Evolutionary conservation across 2,113 vertebrate genomes (phyloP).

Genomic region (Brienomyrus brachyistius): DNA sequence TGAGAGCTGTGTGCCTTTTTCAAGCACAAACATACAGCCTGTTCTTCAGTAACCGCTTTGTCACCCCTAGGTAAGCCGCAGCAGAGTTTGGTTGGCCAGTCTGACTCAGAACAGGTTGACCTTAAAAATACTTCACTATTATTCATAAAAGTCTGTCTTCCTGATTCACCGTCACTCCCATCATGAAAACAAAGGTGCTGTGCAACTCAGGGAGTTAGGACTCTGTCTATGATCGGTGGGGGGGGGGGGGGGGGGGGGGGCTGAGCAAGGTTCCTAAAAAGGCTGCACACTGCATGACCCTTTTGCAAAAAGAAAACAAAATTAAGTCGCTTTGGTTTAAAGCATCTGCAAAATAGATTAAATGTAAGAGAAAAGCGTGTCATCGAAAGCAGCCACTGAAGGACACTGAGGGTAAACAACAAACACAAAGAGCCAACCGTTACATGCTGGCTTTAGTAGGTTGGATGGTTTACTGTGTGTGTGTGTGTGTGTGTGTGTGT

Average conservation of each 20-base stretch:
- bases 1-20: background rate
- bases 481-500: no score
- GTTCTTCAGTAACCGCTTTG: background rate
- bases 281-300: background rate
- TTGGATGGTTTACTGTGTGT: background rate
- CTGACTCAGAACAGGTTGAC: background rate
- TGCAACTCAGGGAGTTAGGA: background rate
- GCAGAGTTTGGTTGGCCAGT: background rate
- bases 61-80: background rate
- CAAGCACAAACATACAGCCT: background rate
- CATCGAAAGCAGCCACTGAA: background rate
- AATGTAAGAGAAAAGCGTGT: background rate
- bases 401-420: background rate
- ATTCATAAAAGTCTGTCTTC: background rate
- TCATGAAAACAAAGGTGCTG: background rate
- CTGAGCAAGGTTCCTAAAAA: background rate
- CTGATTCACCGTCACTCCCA: background rate
- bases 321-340: background rate
- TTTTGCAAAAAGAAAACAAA: background rate
- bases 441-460: background rate
- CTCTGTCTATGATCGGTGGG: background rate
- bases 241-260: no score
- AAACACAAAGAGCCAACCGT: background rate
- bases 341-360: background rate
- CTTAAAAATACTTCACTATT: background rate